Evolutionary conservation across 2,888 invertebrate species (phyloP), one percentile per base, ranked within the genome.

Genomic region (Drosophila hamatofila): DNA sequence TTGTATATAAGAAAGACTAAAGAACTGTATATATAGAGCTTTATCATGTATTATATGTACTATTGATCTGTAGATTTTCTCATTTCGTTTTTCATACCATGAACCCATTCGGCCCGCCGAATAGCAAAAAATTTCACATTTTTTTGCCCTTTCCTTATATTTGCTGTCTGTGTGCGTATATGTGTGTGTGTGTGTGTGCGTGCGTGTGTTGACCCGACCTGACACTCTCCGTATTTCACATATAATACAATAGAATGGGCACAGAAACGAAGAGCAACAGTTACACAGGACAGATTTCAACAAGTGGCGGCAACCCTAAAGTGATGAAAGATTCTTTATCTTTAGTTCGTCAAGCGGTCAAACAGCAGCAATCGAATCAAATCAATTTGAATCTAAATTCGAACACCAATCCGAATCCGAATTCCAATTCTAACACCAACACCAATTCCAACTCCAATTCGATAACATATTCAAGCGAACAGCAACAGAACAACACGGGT

Each of bases 231-330:
- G 83, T 83, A 83, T 83, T 75, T 88, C 87, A 83, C 78, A 88
- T 83, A 86, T 83, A 54, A 72, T 81, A 78, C 66, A 88, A 76
- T 90, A 91, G 91, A 83, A 91, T 91, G 91, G 91, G 90, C 87
- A 91, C 91, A 91, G 91, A 91, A 91, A 91, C 88, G 66, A 91
- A 91, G 88, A 80, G 79, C 75, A 91, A 91, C 82, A 83, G 88
- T 79, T 91, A 89, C 75, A 85, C 89, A 77, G 89, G 91, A 83
- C 90, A 90, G 78, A 85, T 85, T 80, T 81, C 88, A 80, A 86
- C 86, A 80, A 86, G 83, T 81, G 84, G 89, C 83, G 88, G 79
- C 81, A 80, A 83, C 77, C 89, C 85, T 54, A 85, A 84, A 84
- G 83, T 88, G 83, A 84, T 89, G 88, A 85, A 87, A 85, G 88